Percentiles rank a stretch among this genome's conserved stretches.
Conservation (phyloP, 1,140 invertebrate genomes). For the Archivesica marissinica region DNA sequence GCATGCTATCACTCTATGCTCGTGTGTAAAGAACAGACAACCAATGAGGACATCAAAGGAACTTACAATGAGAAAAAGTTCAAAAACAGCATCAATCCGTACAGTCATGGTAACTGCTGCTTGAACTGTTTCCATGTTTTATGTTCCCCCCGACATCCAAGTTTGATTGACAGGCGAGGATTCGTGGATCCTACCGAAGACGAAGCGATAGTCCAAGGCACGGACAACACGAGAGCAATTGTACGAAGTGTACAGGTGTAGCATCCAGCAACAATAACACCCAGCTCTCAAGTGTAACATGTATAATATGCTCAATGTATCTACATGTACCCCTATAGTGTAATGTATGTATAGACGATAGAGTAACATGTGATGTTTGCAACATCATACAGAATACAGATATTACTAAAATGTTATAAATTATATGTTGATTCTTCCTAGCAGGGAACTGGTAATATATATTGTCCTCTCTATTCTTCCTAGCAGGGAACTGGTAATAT, state of each 20-base stretch:
- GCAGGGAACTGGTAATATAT: no score
- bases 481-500: no score
- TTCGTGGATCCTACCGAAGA: slow-evolving; percentile 56
- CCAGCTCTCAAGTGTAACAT: no score
- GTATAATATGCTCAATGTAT: neutral
- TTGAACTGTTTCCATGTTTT: slow-evolving; percentile 52
- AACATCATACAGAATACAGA: no score
- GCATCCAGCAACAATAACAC: no score
- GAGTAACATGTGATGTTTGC: no score
- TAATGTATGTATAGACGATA: no score
- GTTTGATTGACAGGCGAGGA: slow-evolving; percentile 56
- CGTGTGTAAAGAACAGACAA: slow-evolving; percentile 45
- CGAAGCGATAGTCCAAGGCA: neutral
- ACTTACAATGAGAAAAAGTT: slow-evolving; percentile 46
- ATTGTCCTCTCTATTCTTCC: no score
- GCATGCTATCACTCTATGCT: slow-evolving; percentile 56
- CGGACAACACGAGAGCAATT: neutral
- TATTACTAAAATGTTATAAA: no score
- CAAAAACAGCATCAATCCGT: slow-evolving; percentile 51
- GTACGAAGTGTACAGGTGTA: neutral
- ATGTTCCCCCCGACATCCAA: slow-evolving; percentile 45
- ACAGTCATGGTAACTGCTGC: slow-evolving; percentile 53
- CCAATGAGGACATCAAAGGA: slow-evolving; percentile 60
- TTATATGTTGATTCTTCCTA: no score
- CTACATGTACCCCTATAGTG: no score